These are phyloP conservation scores for Atlantisia rogersi DNA, from an alignment of 2,113 vertebrate genomes.

Conservation along the genomic window DNA sequence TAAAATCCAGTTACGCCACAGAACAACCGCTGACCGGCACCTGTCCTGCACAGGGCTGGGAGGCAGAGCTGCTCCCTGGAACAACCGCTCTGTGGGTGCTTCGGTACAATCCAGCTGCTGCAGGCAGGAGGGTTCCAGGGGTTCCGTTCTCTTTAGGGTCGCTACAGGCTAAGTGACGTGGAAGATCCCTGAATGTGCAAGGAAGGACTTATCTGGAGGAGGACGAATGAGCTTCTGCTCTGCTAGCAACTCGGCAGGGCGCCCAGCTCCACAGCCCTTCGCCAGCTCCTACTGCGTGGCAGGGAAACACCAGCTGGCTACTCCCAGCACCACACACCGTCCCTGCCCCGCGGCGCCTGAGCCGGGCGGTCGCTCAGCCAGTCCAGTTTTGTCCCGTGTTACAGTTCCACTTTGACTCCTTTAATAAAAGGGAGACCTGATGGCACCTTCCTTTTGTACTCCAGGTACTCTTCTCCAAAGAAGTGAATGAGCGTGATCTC, in stretches of 20 bases:
- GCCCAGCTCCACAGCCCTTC: neutral
- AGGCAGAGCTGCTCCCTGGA: neutral
- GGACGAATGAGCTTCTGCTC: neutral
- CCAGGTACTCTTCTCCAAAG: slow-evolving; percentile 93
- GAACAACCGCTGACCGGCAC: neutral
- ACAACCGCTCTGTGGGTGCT: accelerated
- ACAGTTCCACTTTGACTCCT: slow-evolving; percentile 88
- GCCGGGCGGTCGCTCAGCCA: neutral
- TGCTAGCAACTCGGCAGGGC: neutral
- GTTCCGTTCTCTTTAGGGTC: neutral
- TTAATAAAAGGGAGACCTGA: slow-evolving; percentile 94
- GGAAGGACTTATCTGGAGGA: neutral
- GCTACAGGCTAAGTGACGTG: neutral
- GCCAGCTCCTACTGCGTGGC: neutral
- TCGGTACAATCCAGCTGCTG: neutral
- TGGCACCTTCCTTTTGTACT: slow-evolving; percentile 90
- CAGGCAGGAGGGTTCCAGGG: neutral
- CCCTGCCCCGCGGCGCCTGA: neutral
- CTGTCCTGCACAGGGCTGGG: neutral
- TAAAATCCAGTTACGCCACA: neutral
- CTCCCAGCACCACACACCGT: neutral
- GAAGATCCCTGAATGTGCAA: slow-evolving; percentile 20
- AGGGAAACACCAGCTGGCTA: neutral
- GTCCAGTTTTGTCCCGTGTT: neutral
- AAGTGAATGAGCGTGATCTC: slow-evolving; percentile 94